Conservation (phyloP, 2,113 vertebrate species). For the Hippocampus mohnikei region DNA sequence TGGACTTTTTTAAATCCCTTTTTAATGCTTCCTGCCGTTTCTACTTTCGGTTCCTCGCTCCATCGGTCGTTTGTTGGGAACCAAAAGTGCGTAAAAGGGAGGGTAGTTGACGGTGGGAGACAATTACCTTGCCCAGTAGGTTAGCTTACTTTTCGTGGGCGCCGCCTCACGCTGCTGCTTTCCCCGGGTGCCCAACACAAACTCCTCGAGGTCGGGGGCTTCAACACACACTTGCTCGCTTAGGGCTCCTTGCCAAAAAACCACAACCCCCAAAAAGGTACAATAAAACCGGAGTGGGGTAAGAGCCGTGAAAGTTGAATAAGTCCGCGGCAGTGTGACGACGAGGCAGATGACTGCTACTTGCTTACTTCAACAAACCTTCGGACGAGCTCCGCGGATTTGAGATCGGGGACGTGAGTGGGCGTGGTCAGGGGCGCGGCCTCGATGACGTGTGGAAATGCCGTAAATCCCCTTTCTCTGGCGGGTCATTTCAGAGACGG, state of each 20-base stretch:
- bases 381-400: background rate
- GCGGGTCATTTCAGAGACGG: too few species aligned
- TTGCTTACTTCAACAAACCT: background rate
- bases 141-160: background rate
- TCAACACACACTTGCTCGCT: background rate
- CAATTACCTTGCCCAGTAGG: background rate
- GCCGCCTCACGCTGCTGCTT: background rate
- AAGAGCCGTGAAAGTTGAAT: background rate
- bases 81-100: background rate
- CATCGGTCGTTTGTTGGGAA: background rate
- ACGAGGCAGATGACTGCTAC: background rate
- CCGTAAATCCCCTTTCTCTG: too few species aligned
- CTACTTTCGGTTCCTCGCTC: background rate
- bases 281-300: background rate
- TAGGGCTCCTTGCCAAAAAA: background rate
- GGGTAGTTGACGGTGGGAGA: background rate
- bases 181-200: background rate
- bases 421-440: background rate
- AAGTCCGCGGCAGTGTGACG: background rate
- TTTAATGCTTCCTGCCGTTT: background rate
- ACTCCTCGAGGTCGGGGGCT: background rate
- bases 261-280: background rate
- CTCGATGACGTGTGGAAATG: background rate
- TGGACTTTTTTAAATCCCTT: background rate
- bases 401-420: background rate